Conservation (phyloP, 2,797 vertebrate genomes). For the Falco naumanni region DNA sequence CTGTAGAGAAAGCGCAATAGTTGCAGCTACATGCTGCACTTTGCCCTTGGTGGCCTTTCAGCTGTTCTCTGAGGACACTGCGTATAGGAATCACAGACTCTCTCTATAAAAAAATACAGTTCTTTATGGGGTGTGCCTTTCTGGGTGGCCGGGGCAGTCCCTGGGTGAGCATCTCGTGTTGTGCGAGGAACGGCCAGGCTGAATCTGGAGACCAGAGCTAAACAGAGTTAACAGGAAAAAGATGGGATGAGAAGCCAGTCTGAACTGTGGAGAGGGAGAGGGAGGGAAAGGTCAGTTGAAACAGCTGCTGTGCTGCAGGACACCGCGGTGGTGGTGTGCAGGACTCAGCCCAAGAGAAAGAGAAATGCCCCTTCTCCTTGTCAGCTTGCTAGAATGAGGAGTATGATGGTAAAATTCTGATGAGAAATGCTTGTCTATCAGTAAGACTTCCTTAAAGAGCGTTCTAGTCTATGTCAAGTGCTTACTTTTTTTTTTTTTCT, state of each 20-base stretch:
- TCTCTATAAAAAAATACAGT: too few species aligned
- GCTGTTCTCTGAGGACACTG: background rate
- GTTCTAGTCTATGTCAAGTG: background rate
- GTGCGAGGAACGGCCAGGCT: background rate
- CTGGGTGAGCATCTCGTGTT: accelerated
- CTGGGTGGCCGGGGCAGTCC: accelerated
- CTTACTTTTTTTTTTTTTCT: background rate
- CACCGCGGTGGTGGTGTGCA: background rate
- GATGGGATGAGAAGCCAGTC: background rate
- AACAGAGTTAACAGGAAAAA: background rate
- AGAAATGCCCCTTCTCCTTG: background rate
- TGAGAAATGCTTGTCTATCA: background rate
- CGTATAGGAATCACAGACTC: background rate
- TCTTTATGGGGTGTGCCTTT: background rate
- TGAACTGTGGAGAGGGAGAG: background rate
- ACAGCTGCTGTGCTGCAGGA: background rate
- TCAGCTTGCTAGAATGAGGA: background rate
- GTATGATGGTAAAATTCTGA: background rate
- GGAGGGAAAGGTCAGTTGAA: background rate
- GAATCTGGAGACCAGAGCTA: background rate
- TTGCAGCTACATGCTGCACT: background rate
- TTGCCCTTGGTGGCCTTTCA: background rate
- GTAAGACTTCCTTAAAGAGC: background rate
- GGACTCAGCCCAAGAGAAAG: background rate
- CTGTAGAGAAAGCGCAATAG: accelerated